Conservation (phyloP, 35 echinoderm and acorn worm genomes). For the Strongylocentrotus purpuratus region DNA sequence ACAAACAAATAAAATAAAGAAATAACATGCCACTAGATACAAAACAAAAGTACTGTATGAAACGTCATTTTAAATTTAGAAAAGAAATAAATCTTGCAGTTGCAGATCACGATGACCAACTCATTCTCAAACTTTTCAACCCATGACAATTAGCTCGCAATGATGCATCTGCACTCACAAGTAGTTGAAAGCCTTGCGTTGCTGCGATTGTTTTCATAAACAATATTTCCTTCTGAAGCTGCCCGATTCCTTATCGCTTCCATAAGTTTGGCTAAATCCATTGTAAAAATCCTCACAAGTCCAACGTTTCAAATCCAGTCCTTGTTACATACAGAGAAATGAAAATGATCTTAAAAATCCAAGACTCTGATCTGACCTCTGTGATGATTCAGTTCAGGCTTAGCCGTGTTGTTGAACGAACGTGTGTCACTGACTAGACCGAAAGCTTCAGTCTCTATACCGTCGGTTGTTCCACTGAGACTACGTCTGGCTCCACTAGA, state of each 20-base stretch:
- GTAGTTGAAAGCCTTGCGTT: constrained; percentile 11
- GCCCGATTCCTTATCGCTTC: constrained; percentile 37
- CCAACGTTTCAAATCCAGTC: constrained; percentile 2
- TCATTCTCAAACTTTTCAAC: not conserved
- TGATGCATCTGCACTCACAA: not conserved
- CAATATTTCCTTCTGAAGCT: constrained; percentile 20
- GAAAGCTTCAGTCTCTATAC: too few relatives aligned
- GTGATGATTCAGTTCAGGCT: too few relatives aligned
- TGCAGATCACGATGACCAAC: not conserved
- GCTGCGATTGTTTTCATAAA: constrained; percentile 36
- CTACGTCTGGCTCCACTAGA: too few relatives aligned
- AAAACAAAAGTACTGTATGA: not conserved
- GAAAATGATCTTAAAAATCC: not conserved
- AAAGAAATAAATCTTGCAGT: not conserved
- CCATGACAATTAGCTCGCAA: not conserved
- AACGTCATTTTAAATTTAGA: not conserved
- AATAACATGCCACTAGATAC: too few relatives aligned
- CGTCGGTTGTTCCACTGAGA: too few relatives aligned
- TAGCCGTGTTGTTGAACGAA: too few relatives aligned
- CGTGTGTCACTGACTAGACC: too few relatives aligned
- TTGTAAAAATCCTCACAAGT: not conserved
- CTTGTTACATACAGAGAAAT: not conserved
- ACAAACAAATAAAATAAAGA: too few relatives aligned
- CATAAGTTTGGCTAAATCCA: constrained; percentile 32
- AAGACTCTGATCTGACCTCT: not conserved